A percentile compares a stretch with the other conserved stretches of the same genome.
phyloP scores from a whole-genome alignment of 2,888 invertebrate genomes.

The Auanema freiburgensis region DNA sequence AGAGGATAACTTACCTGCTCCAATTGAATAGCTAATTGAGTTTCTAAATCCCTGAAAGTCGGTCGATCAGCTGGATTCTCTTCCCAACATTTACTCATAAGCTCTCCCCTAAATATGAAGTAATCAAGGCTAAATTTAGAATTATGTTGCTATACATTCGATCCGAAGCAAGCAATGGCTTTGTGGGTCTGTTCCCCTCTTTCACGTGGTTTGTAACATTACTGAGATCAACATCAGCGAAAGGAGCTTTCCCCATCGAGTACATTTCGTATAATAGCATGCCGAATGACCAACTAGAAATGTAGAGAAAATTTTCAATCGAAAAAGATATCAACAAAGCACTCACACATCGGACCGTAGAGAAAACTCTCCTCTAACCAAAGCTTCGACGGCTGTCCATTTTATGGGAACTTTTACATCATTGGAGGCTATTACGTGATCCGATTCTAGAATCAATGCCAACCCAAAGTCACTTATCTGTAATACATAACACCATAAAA shows the following conservation, averaged over 20 bases:
- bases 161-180: conserved; percentile 48
- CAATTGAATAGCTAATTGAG: conserved; percentile 49
- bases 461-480: conserved; percentile 59
- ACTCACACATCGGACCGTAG: not conserved
- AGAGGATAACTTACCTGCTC: conserved; percentile 30
- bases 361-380: not conserved
- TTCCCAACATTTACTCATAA: conserved; percentile 59
- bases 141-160: no score
- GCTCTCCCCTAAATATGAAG: conserved; percentile 22
- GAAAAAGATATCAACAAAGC: not conserved
- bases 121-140: no score
- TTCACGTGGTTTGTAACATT: conserved; percentile 47
- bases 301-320: not conserved
- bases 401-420: conserved; percentile 46
- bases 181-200: conserved; percentile 48
- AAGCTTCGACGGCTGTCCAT: not conserved
- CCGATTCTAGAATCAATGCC: conserved; percentile 46
- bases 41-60: conserved; percentile 49
- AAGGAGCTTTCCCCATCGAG: conserved; percentile 55
- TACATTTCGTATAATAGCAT: conserved; percentile 60
- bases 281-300: conserved; percentile 54
- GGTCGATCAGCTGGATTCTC: conserved; percentile 52
- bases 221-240: conserved; percentile 49
- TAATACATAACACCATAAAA: no score
- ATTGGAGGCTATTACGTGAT: conserved; percentile 6